These are phyloP conservation scores for Crepidodera aurea DNA, from an alignment of 2,888 invertebrate species.

Conservation along the genomic window DNA sequence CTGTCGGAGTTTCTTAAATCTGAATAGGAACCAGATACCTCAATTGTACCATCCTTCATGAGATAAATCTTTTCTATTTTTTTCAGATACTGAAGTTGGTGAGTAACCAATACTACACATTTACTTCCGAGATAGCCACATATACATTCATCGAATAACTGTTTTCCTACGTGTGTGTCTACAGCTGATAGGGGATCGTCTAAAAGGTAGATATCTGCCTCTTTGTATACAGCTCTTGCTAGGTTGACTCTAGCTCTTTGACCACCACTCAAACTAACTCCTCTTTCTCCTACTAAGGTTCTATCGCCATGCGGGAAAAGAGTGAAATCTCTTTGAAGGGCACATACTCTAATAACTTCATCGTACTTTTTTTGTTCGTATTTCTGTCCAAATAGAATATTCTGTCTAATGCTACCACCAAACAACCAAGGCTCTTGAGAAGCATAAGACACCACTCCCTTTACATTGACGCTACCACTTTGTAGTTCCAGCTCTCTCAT, in stretches of 20 bases:
- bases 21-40: constrained; percentile 49
- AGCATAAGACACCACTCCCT: constrained; percentile 77
- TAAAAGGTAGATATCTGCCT: constrained; percentile 83
- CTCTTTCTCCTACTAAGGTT: constrained; percentile 77
- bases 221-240: constrained; percentile 82
- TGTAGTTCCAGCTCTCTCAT: constrained; percentile 76
- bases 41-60: constrained; percentile 65
- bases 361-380: constrained; percentile 73
- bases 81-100: constrained; percentile 72
- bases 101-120: constrained; percentile 77
- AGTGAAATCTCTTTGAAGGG: constrained; percentile 74
- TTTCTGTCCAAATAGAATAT: constrained; percentile 85
- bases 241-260: constrained; percentile 88
- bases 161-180: constrained; percentile 85
- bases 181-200: constrained; percentile 92
- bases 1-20: constrained; percentile 34
- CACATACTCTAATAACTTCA: constrained; percentile 73
- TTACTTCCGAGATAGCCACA: constrained; percentile 69
- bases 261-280: constrained; percentile 76
- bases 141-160: constrained; percentile 84
- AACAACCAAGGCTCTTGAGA: constrained; percentile 88
- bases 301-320: constrained; percentile 80
- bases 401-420: constrained; percentile 84
- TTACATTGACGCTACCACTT: constrained; percentile 70
- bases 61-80: constrained; percentile 66